Evolutionary conservation across 2,113 vertebrate genomes (phyloP), one percentile per base, ranked within the genome.

Genomic region (Lonchura striata): DNA sequence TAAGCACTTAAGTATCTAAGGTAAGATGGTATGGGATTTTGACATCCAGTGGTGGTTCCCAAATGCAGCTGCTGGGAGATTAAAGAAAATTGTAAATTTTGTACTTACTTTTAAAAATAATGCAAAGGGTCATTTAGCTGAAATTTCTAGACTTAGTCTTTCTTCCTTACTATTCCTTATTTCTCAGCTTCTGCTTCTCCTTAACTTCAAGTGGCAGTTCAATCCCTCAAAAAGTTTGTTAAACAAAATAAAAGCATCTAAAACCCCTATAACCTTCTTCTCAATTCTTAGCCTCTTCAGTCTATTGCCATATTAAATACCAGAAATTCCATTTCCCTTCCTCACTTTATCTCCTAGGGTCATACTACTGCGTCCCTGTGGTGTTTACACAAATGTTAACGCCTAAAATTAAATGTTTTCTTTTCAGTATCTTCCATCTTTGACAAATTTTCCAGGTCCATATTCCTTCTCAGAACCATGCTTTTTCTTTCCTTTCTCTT

Each of bases 231-330:
- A 59, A 81, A 78, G 3, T 15, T 88, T 13, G 11, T 70, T 69
- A 37, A 44, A 41, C 28, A 53, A 53, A 86, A 84, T 21, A 42
- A 66, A 78, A 66, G 4, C 2, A 0, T 54, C 3, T 63, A 7
- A n/a, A 88, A 83, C 1, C 1, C 20, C 11, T 59, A 9, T 15
- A 0, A 1, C 13, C 28, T 31, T 57, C 24, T 56, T 41, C 15
- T 24, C 12, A 23, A 10, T 63, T 87, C 11, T 61, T 47, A n/a
- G 9, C 24, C 19, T 59, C 19, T 64, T 91, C 56, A 44, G 7
- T 64, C 11, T 68, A 47, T 50, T 63, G 13, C 9, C 20, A 2
- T 41, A 37, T 22, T 39, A 37, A 77, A 74, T 31, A 22, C 9
- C 11, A 61, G 59, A 83, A 93, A 92, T 2, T 21, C n/a, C 2